These are phyloP conservation scores for Channa striata DNA, from an alignment of 2,797 vertebrate genomes.

Conservation along the genomic window DNA sequence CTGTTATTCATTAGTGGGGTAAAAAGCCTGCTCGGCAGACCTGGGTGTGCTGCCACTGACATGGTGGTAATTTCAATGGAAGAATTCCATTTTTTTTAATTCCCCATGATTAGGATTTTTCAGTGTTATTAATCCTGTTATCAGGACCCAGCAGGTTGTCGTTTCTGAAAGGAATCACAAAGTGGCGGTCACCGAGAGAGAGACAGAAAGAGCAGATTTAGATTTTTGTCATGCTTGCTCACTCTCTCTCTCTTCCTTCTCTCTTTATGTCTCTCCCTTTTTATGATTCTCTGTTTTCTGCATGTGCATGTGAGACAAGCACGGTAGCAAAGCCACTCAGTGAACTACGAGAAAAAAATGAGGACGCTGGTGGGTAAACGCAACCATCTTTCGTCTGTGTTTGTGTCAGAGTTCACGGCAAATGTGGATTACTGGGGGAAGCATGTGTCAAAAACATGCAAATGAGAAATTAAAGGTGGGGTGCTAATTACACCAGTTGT, in stretches of 20 bases:
- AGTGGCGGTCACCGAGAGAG: slow-evolving; percentile 90
- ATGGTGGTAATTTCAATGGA: slow-evolving; percentile 93
- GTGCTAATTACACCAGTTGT: slow-evolving; percentile 64
- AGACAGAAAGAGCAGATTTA: slow-evolving; percentile 81
- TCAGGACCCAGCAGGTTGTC: slow-evolving; percentile 98
- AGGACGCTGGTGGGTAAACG: slow-evolving; percentile 60
- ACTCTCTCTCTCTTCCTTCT: slow-evolving; percentile 21
- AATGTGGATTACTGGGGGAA: slow-evolving; percentile 30
- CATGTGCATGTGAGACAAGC: slow-evolving; percentile 33
- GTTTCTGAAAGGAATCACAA: slow-evolving; percentile 76
- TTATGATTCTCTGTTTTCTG: slow-evolving; percentile 66
- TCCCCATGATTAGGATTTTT: slow-evolving; percentile 95
- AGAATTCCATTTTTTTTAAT: slow-evolving; percentile 93
- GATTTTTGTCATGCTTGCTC: slow-evolving; percentile 63
- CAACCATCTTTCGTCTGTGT: slow-evolving; percentile 20
- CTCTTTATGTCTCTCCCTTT: slow-evolving; percentile 28
- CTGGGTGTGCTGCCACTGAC: slow-evolving; percentile 87
- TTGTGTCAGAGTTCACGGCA: background rate
- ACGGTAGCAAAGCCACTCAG: slow-evolving; percentile 81
- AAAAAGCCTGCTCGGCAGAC: slow-evolving; percentile 86
- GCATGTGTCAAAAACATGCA: slow-evolving; percentile 66
- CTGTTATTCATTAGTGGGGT: slow-evolving; percentile 86
- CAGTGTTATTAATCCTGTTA: slow-evolving; percentile 97
- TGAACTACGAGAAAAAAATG: slow-evolving; percentile 71
- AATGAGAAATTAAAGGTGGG: slow-evolving; percentile 40